phyloP scores from a whole-genome alignment of 2,888 invertebrate genomes.

The Pedicia rivosa region DNA sequence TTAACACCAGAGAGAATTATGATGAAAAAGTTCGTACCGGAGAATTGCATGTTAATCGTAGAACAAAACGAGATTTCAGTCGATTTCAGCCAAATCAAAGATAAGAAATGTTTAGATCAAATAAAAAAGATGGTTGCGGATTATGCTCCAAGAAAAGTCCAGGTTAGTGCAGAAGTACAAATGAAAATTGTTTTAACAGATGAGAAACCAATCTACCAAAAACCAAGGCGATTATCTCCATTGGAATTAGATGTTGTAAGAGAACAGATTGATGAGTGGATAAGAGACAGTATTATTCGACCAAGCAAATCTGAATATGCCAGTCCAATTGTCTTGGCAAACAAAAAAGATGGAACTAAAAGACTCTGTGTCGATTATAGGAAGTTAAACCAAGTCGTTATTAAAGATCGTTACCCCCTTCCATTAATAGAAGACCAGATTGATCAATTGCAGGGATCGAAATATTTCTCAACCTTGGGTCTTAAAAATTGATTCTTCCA shows the following conservation, averaged over 20 bases:
- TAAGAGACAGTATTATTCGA: slow-evolving; percentile 10
- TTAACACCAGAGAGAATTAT: neutral
- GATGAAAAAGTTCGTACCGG: neutral
- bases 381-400: no score
- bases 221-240: slow-evolving; percentile 15
- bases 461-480: slow-evolving; percentile 18
- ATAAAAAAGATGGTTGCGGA: neutral
- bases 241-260: slow-evolving; percentile 15
- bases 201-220: slow-evolving; percentile 16
- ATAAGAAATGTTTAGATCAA: neutral
- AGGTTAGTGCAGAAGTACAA: neutral
- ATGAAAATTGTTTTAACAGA: slow-evolving; percentile 19
- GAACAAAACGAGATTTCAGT: neutral
- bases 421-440: slow-evolving; percentile 20
- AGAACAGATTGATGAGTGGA: slow-evolving; percentile 12
- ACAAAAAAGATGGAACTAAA: slow-evolving; percentile 14
- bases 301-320: slow-evolving; percentile 14
- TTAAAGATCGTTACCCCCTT: no score
- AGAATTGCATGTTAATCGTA: neutral
- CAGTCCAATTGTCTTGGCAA: slow-evolving; percentile 17
- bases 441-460: slow-evolving; percentile 16
- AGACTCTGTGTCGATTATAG: slow-evolving; percentile 17
- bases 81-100: neutral
- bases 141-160: neutral
- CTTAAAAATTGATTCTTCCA: slow-evolving; percentile 22